These are phyloP conservation scores for Novumbra hubbsi DNA, from an alignment of 2,797 vertebrate genomes.

Conservation along the genomic window DNA sequence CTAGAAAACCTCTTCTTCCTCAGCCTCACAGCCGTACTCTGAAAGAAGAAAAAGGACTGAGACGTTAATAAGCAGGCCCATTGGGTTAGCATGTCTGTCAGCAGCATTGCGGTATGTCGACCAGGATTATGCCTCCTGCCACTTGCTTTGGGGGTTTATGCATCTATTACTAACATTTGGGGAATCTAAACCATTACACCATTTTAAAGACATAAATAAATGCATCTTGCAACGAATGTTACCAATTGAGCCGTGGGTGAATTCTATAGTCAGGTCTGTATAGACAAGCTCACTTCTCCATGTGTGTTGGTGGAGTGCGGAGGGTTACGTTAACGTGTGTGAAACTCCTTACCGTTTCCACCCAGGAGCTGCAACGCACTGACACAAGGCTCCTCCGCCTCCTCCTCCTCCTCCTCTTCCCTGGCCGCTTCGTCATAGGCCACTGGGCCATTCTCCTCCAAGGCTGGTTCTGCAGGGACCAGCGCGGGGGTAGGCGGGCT, in stretches of 20 bases:
- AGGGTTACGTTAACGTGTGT: neutral
- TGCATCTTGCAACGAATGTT: neutral
- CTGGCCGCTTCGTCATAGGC: constrained; percentile 72
- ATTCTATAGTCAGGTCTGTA: neutral
- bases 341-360: constrained; percentile 68
- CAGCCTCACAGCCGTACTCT: constrained; percentile 88
- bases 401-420: constrained; percentile 77
- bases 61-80: neutral
- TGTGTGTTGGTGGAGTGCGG: constrained; percentile 12
- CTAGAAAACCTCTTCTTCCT: constrained; percentile 84
- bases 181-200: neutral
- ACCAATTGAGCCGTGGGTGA: neutral
- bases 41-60: constrained; percentile 20
- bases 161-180: neutral
- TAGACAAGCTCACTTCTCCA: neutral
- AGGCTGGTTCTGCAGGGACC: constrained; percentile 12
- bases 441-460: constrained; percentile 71
- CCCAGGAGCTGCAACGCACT: constrained; percentile 90
- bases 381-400: constrained; percentile 87
- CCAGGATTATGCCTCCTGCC: neutral
- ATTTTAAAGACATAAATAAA: neutral
- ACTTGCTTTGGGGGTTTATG: neutral
- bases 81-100: neutral
- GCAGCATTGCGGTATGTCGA: neutral
- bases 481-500: constrained; percentile 17